phyloP scores from a whole-genome alignment of 2,797 vertebrate genomes.

The Syngnathus acus region DNA sequence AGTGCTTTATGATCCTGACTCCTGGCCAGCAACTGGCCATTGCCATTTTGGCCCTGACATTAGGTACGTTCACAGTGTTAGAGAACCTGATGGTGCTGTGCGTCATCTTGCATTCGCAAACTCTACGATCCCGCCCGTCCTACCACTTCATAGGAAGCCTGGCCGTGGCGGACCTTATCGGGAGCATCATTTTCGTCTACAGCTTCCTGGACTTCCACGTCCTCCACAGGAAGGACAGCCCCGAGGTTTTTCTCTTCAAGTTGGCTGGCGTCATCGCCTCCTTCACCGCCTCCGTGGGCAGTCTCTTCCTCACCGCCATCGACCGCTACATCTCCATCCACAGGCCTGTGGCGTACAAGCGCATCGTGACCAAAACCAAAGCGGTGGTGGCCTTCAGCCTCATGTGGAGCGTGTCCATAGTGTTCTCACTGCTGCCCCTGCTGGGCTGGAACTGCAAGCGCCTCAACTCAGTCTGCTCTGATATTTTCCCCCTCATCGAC shows the following conservation, averaged over 20 bases:
- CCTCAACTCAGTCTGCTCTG: constrained; percentile 87
- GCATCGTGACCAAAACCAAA: constrained; percentile 93
- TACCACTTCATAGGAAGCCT: constrained; percentile 98
- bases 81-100: constrained; percentile 94
- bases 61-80: constrained; percentile 94
- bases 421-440: constrained; percentile 89
- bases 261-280: constrained; percentile 94
- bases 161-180: constrained; percentile 92
- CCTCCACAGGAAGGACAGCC: constrained; percentile 93
- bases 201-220: constrained; percentile 98
- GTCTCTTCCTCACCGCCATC: constrained; percentile 96
- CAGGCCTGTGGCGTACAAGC: constrained; percentile 89
- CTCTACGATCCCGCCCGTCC: constrained; percentile 88
- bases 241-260: constrained; percentile 92
- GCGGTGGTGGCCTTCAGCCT: constrained; percentile 91
- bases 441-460: constrained; percentile 98
- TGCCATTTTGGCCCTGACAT: constrained; percentile 84
- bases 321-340: constrained; percentile 97
- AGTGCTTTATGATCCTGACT: constrained; percentile 98
- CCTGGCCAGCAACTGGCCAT: constrained; percentile 91
- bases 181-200: constrained; percentile 97
- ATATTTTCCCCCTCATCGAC: constrained; percentile 96
- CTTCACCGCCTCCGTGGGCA: constrained; percentile 94
- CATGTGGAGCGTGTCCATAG: constrained; percentile 94
- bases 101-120: constrained; percentile 90